Percentiles rank a stretch among this genome's conserved stretches.
Evolutionary conservation across 1,140 invertebrate species (phyloP).

Genomic region (Pseudomyrmex concolor): DNA sequence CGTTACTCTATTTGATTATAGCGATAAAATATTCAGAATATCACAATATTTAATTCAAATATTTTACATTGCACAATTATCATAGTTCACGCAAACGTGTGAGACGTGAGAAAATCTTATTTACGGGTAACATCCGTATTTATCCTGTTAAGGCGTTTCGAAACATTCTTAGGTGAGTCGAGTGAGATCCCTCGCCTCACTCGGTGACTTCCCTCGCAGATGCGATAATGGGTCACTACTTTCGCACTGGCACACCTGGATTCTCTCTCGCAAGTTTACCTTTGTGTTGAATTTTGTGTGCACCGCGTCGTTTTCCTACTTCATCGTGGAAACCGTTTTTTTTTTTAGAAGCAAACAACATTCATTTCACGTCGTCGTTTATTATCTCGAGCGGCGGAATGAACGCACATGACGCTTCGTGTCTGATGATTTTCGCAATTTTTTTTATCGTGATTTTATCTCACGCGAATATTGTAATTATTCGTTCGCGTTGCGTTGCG

Average conservation of each 20-base stretch:
- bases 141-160: slow-evolving; percentile 64
- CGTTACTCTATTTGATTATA: too few relatives aligned
- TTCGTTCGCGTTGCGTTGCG: too few relatives aligned
- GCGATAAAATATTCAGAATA: too few relatives aligned
- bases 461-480: background rate
- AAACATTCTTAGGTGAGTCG: slow-evolving; percentile 56
- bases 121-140: slow-evolving; percentile 67
- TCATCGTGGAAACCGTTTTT: background rate
- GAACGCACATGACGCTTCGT: background rate
- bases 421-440: background rate
- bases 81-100: too few relatives aligned
- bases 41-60: too few relatives aligned
- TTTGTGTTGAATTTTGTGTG: slow-evolving; percentile 48
- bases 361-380: background rate
- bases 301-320: slow-evolving; percentile 16
- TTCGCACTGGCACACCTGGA: slow-evolving; percentile 77
- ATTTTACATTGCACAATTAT: too few relatives aligned
- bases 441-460: background rate
- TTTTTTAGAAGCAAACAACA: background rate
- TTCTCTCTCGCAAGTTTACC: slow-evolving; percentile 18
- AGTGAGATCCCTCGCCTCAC: slow-evolving; percentile 33
- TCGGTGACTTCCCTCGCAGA: slow-evolving; percentile 67
- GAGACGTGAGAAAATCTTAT: slow-evolving; percentile 58
- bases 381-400: too few relatives aligned
- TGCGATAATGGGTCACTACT: slow-evolving; percentile 79